Evolutionary conservation across 1,140 invertebrate species (phyloP).

Genomic region (Drosophila chauvacae): DNA sequence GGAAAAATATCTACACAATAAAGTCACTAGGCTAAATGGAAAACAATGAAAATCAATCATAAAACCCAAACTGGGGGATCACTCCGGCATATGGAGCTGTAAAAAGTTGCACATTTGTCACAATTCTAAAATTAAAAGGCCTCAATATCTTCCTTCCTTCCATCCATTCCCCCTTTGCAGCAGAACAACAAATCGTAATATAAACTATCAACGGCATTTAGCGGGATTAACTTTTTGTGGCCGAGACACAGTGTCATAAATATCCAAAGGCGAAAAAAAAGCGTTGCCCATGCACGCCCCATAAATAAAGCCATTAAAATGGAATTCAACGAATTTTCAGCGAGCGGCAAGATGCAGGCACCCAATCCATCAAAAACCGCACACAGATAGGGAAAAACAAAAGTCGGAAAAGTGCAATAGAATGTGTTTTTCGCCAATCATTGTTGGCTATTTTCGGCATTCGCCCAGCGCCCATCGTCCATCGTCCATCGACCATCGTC

Average conservation of each 20-base stretch:
- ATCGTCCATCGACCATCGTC: conserved; percentile 26
- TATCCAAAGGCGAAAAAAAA: conserved; percentile 34
- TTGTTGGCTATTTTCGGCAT: conserved; percentile 45
- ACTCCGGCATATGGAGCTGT: conserved; percentile 37
- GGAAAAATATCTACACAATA: conserved; percentile 15
- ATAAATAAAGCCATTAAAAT: conserved; percentile 80
- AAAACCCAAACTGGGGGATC: conserved; percentile 25
- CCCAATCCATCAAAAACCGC: conserved; percentile 37
- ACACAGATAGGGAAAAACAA: conserved; percentile 5
- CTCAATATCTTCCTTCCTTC: conserved; percentile 12
- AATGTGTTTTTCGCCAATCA: conserved; percentile 49
- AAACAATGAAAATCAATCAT: conserved; percentile 51
- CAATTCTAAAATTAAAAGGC: conserved; percentile 53
- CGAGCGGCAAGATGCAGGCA: conserved; percentile 42
- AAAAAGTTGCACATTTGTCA: conserved; percentile 54
- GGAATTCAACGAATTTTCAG: conserved; percentile 64
- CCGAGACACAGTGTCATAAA: conserved; percentile 53
- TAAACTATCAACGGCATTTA: conserved; percentile 82
- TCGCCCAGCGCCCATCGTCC: conserved; percentile 4
- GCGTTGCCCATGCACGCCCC: conserved; percentile 60
- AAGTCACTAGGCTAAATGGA: conserved; percentile 21
- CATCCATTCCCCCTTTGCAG: conserved; percentile 6
- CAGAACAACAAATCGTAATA: conserved; percentile 64
- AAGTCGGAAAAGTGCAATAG: conserved; percentile 16
- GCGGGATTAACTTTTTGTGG: conserved; percentile 81